phyloP scores from a whole-genome alignment of 2,113 vertebrate species.

The Prochilodus magdalenae region DNA sequence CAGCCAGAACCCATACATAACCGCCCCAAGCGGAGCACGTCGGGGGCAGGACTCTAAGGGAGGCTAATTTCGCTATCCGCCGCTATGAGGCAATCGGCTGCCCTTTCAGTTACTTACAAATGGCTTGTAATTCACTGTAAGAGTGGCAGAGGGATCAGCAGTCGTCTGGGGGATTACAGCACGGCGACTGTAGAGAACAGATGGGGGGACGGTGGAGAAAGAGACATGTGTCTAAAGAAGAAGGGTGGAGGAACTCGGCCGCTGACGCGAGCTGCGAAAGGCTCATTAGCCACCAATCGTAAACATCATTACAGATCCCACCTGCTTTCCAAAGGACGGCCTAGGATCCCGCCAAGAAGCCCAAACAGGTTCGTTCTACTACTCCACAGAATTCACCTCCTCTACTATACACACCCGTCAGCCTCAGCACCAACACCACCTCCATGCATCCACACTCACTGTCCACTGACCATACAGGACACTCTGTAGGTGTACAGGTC shows the following conservation, averaged over 20 bases:
- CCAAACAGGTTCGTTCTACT: no score
- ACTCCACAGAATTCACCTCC: no score
- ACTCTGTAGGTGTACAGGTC: no score
- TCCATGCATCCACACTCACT: no score
- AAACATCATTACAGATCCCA: not conserved
- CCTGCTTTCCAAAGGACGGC: no score
- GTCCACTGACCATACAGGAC: no score
- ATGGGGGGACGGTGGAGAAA: not conserved
- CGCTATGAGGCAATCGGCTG: conserved; percentile 18
- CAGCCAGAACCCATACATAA: not conserved
- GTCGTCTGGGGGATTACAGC: not conserved
- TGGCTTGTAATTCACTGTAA: conserved; percentile 38
- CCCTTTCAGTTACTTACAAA: conserved; percentile 28
- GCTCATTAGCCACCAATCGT: not conserved
- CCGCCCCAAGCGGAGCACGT: not conserved
- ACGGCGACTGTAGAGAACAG: not conserved
- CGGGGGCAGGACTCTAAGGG: not conserved
- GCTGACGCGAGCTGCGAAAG: not conserved
- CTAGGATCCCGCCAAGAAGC: no score
- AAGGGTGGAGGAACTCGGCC: conserved; percentile 3
- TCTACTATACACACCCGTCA: no score
- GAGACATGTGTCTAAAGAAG: not conserved
- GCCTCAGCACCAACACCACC: no score
- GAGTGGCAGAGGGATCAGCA: conserved; percentile 18
- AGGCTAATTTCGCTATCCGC: not conserved